Evolutionary conservation across 2,113 vertebrate species (phyloP).

Genomic region (Ancistrus triradiatus): DNA sequence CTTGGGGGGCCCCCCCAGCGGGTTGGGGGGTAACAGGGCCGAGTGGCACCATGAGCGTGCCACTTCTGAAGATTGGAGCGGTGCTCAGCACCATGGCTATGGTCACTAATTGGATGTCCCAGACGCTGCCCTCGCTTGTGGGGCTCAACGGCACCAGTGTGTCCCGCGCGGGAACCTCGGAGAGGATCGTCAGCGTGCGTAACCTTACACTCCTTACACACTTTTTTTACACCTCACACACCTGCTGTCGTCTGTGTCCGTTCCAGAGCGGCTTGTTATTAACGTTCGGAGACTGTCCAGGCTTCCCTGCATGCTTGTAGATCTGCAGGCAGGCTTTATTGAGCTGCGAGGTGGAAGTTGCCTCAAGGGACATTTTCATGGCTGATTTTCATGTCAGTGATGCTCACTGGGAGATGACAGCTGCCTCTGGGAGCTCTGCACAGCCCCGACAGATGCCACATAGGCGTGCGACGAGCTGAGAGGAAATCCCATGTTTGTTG

Average conservation of each 20-base stretch:
- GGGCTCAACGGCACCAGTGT: constrained; percentile 82
- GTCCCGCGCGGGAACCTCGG: constrained; percentile 81
- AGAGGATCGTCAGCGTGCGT: constrained; percentile 85
- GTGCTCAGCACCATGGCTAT: constrained; percentile 91
- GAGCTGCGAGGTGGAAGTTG: neutral
- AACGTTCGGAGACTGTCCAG: too few relatives aligned
- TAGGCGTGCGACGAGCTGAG: neutral
- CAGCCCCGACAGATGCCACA: constrained; percentile 2
- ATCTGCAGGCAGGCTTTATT: neutral
- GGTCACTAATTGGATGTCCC: constrained; percentile 92
- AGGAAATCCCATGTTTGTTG: neutral
- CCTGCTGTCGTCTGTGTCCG: neutral
- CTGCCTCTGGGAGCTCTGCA: neutral
- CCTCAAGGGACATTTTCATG: neutral
- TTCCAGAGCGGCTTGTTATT: too few relatives aligned
- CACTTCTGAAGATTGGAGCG: constrained; percentile 84
- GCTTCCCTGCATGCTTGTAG: neutral
- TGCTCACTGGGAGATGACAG: constrained; percentile 33
- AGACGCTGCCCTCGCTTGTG: constrained; percentile 83
- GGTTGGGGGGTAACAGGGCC: constrained; percentile 55
- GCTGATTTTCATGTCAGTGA: neutral
- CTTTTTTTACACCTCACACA: constrained; percentile 19
- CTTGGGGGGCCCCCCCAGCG: constrained; percentile 20
- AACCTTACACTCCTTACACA: constrained; percentile 45
- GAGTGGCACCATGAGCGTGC: constrained; percentile 74